A percentile compares a stretch with the other conserved stretches of the same genome.
These are phyloP conservation scores for Drosophila navojoa DNA, from an alignment of 1,140 invertebrate species.

Conservation along the genomic window DNA sequence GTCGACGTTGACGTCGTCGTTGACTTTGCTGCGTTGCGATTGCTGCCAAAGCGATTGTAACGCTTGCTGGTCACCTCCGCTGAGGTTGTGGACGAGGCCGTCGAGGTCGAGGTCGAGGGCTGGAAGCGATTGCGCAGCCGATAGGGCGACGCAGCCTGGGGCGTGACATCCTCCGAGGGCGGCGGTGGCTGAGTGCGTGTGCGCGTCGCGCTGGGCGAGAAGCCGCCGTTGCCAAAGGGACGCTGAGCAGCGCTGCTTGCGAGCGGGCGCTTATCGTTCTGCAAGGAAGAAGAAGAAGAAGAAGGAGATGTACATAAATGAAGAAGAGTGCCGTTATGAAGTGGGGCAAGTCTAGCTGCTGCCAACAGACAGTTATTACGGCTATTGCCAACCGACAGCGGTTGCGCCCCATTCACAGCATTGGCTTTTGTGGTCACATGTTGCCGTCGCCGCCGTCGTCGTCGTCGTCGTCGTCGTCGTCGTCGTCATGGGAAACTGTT, in stretches of 20 bases:
- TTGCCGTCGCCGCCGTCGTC: slow-evolving; percentile 56
- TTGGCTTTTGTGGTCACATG: slow-evolving; percentile 52
- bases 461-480: slow-evolving; percentile 66
- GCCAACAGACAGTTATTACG: not conserved
- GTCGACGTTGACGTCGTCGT: slow-evolving; percentile 27
- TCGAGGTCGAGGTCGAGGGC: slow-evolving; percentile 42
- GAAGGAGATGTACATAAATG: not conserved
- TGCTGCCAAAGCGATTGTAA: slow-evolving; percentile 73
- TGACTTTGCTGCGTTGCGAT: slow-evolving; percentile 42
- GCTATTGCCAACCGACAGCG: slow-evolving; percentile 38
- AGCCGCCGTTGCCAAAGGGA: slow-evolving; percentile 75
- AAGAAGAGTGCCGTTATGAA: slow-evolving; percentile 9
- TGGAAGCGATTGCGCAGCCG: slow-evolving; percentile 75
- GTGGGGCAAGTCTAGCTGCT: not conserved
- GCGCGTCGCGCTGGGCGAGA: slow-evolving; percentile 58
- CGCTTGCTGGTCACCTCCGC: slow-evolving; percentile 67
- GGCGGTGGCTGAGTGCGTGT: slow-evolving; percentile 50
- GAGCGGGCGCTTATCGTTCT: slow-evolving; percentile 66
- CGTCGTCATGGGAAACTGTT: slow-evolving; percentile 79
- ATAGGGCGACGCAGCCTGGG: slow-evolving; percentile 49
- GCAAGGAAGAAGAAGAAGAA: slow-evolving; percentile 1
- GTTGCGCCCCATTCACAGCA: slow-evolving; percentile 48
- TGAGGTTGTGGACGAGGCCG: slow-evolving; percentile 34
- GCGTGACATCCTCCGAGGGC: slow-evolving; percentile 37
- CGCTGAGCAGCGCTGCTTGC: slow-evolving; percentile 46